Percentiles rank a stretch among this genome's conserved stretches.
Evolutionary conservation across 2,113 vertebrate genomes (phyloP).

Genomic region (Hypocryptadius cinnamomeus): DNA sequence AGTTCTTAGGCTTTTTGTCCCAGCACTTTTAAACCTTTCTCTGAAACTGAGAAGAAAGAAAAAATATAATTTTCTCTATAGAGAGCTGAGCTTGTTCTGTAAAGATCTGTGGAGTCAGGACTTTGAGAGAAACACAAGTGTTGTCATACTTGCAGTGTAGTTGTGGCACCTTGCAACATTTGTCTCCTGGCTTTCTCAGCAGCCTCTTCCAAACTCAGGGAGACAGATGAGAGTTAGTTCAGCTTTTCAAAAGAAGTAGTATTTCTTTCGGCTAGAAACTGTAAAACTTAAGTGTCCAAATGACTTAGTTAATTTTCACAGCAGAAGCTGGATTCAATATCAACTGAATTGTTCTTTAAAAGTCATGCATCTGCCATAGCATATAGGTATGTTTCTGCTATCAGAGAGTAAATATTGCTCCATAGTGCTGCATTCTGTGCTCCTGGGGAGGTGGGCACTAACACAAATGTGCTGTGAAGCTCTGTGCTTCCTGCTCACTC

Average conservation of each 20-base stretch:
- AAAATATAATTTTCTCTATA: accelerated
- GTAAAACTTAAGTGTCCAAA: neutral
- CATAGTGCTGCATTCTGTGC: neutral
- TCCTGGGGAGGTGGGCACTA: neutral
- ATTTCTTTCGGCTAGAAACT: neutral
- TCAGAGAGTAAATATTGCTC: neutral
- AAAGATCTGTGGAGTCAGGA: neutral
- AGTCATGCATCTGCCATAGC: neutral
- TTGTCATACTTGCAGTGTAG: neutral
- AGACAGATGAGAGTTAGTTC: neutral
- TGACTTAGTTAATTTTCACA: neutral
- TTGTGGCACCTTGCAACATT: neutral
- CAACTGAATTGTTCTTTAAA: neutral
- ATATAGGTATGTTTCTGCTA: neutral
- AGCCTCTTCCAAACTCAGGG: neutral
- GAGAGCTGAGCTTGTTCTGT: neutral
- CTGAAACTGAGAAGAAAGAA: neutral
- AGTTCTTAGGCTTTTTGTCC: neutral
- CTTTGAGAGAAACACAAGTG: neutral
- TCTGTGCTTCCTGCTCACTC: neutral
- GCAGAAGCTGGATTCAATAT: neutral
- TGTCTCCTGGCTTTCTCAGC: neutral
- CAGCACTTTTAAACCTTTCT: neutral
- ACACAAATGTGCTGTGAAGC: neutral
- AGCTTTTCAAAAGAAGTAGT: neutral